Conservation (phyloP, 1,140 invertebrate species). For the Aphelinus atriplicis region DNA sequence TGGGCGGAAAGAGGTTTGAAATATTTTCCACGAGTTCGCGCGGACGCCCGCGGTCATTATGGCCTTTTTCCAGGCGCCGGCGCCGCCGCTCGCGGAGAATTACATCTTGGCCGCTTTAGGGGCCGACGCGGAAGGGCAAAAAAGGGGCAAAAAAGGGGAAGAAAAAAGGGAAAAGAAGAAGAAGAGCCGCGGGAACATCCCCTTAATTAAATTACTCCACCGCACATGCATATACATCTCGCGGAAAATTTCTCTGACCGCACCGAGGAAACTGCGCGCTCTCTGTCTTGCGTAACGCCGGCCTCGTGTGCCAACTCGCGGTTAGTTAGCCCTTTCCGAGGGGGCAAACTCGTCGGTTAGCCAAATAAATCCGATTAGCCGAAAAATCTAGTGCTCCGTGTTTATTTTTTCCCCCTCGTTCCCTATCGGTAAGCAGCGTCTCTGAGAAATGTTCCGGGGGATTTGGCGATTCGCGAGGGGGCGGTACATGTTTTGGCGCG, state of each 20-base stretch:
- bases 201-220: slow-evolving; percentile 29
- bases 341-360: slow-evolving; percentile 19
- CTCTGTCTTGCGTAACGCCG: no score
- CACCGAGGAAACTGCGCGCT: not conserved
- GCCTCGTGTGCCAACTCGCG: no score
- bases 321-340: no score
- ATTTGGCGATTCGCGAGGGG: no score
- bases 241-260: not conserved
- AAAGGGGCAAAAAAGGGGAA: not conserved
- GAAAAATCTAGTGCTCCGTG: not conserved
- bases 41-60: slow-evolving; percentile 8
- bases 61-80: not conserved
- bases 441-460: no score
- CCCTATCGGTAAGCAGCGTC: no score
- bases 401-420: not conserved
- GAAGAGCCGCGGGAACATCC: not conserved
- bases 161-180: not conserved
- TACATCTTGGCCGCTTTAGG: slow-evolving; percentile 15
- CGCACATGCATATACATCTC: not conserved
- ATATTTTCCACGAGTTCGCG: slow-evolving; percentile 15
- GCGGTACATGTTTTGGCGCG: no score
- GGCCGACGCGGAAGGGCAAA: not conserved
- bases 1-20: slow-evolving; percentile 7
- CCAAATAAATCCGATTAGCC: slow-evolving; percentile 24
- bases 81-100: slow-evolving; percentile 11